Conservation (phyloP, 1,140 invertebrate genomes). For the Asobara japonica region DNA sequence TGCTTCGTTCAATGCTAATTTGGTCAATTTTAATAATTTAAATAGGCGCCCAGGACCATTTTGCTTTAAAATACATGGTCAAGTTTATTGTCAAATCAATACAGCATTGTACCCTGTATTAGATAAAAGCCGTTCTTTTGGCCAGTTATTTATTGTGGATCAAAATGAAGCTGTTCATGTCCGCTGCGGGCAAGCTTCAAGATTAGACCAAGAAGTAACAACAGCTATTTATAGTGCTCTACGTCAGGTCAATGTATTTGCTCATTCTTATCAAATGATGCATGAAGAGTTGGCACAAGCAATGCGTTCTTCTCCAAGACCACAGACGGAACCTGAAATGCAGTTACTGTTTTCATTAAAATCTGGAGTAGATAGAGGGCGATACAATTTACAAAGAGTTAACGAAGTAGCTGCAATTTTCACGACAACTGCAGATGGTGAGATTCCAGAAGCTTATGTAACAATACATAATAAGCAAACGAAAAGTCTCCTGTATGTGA, state of each 20-base stretch:
- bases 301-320: too few species aligned
- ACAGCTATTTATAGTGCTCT: not conserved
- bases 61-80: too few species aligned
- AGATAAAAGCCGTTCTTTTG: conserved; percentile 9
- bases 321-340: conserved; percentile 12
- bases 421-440: not conserved
- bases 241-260: conserved; percentile 10
- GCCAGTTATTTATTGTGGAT: conserved; percentile 30
- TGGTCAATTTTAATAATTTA: not conserved
- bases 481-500: not conserved
- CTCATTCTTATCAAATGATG: conserved; percentile 21
- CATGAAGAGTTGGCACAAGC: not conserved
- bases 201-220: not conserved
- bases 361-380: not conserved
- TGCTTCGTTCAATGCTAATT: conserved; percentile 24
- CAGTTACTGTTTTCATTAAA: not conserved
- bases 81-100: too few species aligned
- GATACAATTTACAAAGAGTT: not conserved
- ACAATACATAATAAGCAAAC: not conserved
- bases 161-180: too few species aligned
- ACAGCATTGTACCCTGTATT: not conserved
- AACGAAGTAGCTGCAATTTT: conserved; percentile 28
- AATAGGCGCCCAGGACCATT: too few species aligned
- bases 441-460: not conserved
- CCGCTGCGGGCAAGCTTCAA: not conserved